A percentile compares a stretch with the other conserved stretches of the same genome.
phyloP scores from a whole-genome alignment of 2,888 invertebrate species.

The Polia nebulosa region DNA sequence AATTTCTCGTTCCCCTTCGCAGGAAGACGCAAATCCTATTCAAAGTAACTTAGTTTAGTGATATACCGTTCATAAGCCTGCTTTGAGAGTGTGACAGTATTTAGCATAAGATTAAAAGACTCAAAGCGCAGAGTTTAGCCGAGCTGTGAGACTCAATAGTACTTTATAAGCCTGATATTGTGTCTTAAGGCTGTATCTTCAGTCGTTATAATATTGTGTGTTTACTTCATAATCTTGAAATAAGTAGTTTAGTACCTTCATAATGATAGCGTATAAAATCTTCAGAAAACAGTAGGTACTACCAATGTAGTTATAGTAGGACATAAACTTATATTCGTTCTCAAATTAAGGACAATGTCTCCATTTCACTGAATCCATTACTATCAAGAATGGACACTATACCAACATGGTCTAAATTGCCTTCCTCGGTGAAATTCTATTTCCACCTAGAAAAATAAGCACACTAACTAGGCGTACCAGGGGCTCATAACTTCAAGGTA shows the following conservation, averaged over 20 bases:
- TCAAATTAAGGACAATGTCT: constrained; percentile 10
- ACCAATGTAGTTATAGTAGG: neutral
- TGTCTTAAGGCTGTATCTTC: neutral
- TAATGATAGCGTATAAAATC: no score
- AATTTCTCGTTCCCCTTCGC: constrained; percentile 7
- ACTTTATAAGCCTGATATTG: constrained; percentile 31
- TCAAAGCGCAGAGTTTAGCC: constrained; percentile 28
- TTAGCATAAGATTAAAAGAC: constrained; percentile 51
- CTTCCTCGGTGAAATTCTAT: constrained; percentile 9
- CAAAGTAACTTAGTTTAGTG: constrained; percentile 35
- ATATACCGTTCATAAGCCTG: constrained; percentile 30
- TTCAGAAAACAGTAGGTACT: neutral
- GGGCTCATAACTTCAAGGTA: constrained; percentile 30
- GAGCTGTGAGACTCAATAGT: constrained; percentile 13
- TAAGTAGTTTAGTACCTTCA: neutral
- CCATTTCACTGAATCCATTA: constrained; percentile 23
- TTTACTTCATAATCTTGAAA: constrained; percentile 6
- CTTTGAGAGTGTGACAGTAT: constrained; percentile 38
- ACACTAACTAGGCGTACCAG: constrained; percentile 32
- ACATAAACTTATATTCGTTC: neutral
- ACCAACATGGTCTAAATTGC: constrained; percentile 26
- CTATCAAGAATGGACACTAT: neutral
- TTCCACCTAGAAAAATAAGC: constrained; percentile 23
- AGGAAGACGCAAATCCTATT: constrained; percentile 38
- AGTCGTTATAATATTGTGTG: neutral